phyloP scores from a whole-genome alignment of 2,797 vertebrate genomes.

The Gallinago solitaria region DNA sequence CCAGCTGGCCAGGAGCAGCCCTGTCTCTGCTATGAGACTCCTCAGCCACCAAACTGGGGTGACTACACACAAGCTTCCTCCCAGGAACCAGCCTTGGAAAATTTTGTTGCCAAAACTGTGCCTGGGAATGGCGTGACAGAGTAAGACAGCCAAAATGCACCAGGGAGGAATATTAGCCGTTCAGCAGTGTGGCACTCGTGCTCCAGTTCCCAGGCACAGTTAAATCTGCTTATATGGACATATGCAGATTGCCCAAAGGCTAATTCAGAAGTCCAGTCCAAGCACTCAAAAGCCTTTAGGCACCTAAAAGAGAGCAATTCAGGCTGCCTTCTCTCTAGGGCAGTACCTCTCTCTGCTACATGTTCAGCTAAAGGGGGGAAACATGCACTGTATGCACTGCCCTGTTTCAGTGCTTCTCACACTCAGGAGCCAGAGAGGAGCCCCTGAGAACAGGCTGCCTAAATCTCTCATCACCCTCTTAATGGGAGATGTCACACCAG shows the following conservation, averaged over 20 bases:
- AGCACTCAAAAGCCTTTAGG: background rate
- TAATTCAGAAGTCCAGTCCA: background rate
- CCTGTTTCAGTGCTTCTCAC: background rate
- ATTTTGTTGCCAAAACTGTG: background rate
- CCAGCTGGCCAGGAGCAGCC: background rate
- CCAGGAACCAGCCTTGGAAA: background rate
- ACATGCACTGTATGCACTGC: fast-evolving
- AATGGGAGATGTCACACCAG: fast-evolving
- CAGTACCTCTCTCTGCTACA: background rate
- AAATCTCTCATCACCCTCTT: conserved; percentile 11
- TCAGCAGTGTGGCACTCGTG: background rate
- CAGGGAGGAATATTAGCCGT: fast-evolving
- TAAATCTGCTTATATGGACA: background rate
- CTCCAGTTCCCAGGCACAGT: background rate
- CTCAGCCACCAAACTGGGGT: background rate
- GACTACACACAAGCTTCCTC: background rate
- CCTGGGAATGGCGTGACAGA: fast-evolving
- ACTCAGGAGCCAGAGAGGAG: background rate
- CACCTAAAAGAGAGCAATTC: background rate
- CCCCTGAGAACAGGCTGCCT: background rate
- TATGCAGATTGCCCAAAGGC: background rate
- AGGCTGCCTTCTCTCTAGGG: background rate
- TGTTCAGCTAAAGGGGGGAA: background rate
- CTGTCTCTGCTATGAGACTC: background rate
- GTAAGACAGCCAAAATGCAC: background rate